phyloP scores from a whole-genome alignment of 2,113 vertebrate species.

The Tragelaphus scriptus region DNA sequence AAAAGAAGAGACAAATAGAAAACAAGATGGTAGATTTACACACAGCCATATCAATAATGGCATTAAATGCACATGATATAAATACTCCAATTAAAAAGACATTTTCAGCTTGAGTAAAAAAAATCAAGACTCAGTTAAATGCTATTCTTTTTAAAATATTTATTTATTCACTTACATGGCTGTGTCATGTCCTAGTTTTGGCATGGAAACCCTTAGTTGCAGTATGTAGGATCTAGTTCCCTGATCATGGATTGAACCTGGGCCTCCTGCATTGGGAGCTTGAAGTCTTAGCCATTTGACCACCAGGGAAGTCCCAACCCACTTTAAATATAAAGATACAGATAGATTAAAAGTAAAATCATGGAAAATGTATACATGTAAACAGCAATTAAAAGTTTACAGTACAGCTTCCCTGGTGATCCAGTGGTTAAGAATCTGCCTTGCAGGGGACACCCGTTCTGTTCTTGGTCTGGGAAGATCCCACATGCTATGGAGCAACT shows the following conservation, averaged over 20 bases:
- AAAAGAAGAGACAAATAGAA: not conserved
- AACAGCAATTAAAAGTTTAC: not conserved
- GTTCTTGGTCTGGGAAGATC: not conserved
- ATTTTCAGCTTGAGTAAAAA: not conserved
- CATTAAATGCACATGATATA: not conserved
- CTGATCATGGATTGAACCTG: not conserved
- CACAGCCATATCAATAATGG: not conserved
- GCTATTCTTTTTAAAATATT: not conserved
- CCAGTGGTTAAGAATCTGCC: not conserved
- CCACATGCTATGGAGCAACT: not conserved
- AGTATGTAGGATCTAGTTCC: not conserved
- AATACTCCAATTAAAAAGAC: not conserved
- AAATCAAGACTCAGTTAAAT: not conserved
- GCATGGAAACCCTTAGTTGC: not conserved
- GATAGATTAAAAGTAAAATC: not conserved
- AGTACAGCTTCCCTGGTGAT: not conserved
- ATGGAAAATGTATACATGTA: not conserved
- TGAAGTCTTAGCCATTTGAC: not conserved
- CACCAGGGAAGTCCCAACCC: not conserved
- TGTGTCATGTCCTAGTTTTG: not conserved
- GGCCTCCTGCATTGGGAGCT: not conserved
- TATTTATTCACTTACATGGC: not conserved
- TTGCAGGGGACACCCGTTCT: not conserved
- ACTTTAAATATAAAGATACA: not conserved
- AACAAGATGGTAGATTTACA: not conserved